Conservation (phyloP, 1,140 invertebrate genomes). For the Diorhabda sublineata region DNA sequence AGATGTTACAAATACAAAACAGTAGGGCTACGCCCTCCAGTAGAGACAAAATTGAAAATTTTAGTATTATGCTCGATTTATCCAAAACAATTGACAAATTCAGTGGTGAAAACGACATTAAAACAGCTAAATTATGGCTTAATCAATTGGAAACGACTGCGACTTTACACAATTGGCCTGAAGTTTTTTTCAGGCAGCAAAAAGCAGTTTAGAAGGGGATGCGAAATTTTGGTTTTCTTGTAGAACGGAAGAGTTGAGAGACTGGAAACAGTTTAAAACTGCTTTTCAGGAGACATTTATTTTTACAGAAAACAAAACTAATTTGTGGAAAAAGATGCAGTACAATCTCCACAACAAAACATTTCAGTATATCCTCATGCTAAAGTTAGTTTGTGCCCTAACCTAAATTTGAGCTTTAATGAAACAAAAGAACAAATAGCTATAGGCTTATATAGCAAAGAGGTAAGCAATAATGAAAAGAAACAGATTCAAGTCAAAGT, state of each 20-base stretch:
- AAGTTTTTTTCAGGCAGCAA: not conserved
- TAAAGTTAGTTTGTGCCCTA: too few relatives aligned
- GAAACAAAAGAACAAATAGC: slow-evolving; percentile 3
- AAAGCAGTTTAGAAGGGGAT: too few relatives aligned
- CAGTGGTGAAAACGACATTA: not conserved
- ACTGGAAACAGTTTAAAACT: not conserved
- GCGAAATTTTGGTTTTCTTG: too few relatives aligned
- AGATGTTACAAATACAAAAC: too few relatives aligned
- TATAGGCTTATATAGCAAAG: not conserved
- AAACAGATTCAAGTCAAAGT: not conserved
- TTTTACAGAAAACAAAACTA: too few relatives aligned
- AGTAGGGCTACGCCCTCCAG: too few relatives aligned
- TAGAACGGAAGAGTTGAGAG: too few relatives aligned
- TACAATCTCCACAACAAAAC: too few relatives aligned
- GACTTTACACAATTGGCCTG: not conserved
- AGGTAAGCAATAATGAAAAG: not conserved
- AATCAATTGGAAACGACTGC: not conserved
- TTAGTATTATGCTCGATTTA: not conserved
- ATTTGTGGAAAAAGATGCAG: too few relatives aligned
- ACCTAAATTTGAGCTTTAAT: not conserved
- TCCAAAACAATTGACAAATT: not conserved
- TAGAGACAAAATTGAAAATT: too few relatives aligned
- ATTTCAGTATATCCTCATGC: too few relatives aligned
- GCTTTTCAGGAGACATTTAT: too few relatives aligned
- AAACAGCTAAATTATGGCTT: not conserved